phyloP scores from a whole-genome alignment of 2,888 invertebrate genomes.

The Carcina quercana region DNA sequence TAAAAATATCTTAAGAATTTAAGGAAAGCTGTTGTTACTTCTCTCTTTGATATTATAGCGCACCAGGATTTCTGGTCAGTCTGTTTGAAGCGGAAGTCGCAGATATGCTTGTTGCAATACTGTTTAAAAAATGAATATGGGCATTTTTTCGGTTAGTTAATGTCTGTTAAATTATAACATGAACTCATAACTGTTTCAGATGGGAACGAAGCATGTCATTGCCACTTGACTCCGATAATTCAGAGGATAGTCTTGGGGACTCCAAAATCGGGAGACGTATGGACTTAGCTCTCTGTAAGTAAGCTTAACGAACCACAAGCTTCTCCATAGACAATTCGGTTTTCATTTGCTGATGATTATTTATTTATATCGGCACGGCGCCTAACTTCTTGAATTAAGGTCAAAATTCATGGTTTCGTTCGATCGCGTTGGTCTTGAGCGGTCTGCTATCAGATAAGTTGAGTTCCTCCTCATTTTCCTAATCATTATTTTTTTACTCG shows the following conservation, averaged over 20 bases:
- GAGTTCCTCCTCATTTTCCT: conserved; percentile 29
- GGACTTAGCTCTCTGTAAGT: conserved; percentile 92
- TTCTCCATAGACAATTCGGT: conserved; percentile 52
- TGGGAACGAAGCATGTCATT: conserved; percentile 83
- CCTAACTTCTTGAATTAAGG: conserved; percentile 48
- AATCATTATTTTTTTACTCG: background rate
- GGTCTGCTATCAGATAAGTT: conserved; percentile 31
- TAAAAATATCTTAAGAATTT: too few relatives aligned
- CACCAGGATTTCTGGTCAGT: too few relatives aligned
- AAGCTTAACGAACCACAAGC: conserved; percentile 20
- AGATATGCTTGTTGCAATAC: too few relatives aligned
- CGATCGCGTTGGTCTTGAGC: conserved; percentile 29
- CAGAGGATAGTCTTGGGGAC: conserved; percentile 61
- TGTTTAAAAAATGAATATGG: too few relatives aligned
- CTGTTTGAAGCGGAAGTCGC: too few relatives aligned
- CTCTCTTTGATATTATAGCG: too few relatives aligned
- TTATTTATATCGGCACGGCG: conserved; percentile 69
- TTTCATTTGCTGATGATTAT: conserved; percentile 67
- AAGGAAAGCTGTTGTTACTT: too few relatives aligned
- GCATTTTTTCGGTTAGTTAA: too few relatives aligned
- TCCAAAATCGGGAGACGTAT: conserved; percentile 78
- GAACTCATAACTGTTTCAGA: conserved; percentile 53
- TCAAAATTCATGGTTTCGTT: conserved; percentile 30
- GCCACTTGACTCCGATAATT: conserved; percentile 71
- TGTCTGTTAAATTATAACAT: too few relatives aligned